Percentiles rank a stretch among this genome's conserved stretches.
These are phyloP conservation scores for Dipus sagitta DNA, from an alignment of 2,797 vertebrate genomes.

Conservation along the genomic window DNA sequence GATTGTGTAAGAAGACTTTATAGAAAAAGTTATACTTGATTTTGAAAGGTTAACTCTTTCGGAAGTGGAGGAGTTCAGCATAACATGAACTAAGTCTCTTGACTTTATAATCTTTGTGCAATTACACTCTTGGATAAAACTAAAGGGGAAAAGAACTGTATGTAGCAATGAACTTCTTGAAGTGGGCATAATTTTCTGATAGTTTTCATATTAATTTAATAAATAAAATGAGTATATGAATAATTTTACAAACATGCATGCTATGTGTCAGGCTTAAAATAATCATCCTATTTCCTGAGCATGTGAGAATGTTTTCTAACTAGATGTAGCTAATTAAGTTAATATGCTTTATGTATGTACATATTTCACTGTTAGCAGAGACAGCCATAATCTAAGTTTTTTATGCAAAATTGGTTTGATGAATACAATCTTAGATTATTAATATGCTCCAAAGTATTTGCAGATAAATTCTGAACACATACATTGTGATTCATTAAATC, in stretches of 20 bases:
- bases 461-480: conserved; percentile 53
- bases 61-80: not conserved
- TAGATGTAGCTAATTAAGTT: conserved; percentile 49
- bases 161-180: conserved; percentile 31
- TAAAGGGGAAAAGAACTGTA: conserved; percentile 2
- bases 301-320: conserved; percentile 64
- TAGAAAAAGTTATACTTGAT: conserved; percentile 53
- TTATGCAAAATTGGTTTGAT: conserved; percentile 39
- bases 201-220: conserved; percentile 58
- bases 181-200: conserved; percentile 22
- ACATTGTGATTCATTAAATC: conserved; percentile 58
- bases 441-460: conserved; percentile 42
- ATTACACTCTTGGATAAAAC: conserved; percentile 30
- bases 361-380: conserved; percentile 25
- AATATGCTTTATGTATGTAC: conserved; percentile 11
- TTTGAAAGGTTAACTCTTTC: conserved; percentile 43
- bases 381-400: conserved; percentile 26
- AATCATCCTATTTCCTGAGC: conserved; percentile 8
- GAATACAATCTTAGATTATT: conserved; percentile 52
- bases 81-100: conserved; percentile 29
- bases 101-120: conserved; percentile 25
- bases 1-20: conserved; percentile 36
- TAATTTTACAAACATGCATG: conserved; percentile 45
- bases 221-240: conserved; percentile 36
- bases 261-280: conserved; percentile 56